Percentiles rank a stretch among this genome's conserved stretches.
Evolutionary conservation across 2,113 vertebrate genomes (phyloP).

Genomic region (Calyptomena viridis): DNA sequence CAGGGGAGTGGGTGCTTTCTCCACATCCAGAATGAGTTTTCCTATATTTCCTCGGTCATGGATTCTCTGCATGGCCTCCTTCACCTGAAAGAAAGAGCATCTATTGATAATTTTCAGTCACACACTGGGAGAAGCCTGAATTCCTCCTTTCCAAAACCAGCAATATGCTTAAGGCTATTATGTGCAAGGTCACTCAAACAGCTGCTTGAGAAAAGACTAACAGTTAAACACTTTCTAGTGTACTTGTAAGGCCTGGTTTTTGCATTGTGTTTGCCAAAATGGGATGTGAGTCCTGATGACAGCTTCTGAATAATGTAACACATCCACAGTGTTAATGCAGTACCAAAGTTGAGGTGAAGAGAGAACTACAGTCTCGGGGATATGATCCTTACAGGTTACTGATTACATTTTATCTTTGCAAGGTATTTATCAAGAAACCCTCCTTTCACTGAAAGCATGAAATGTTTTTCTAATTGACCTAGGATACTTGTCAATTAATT

Average conservation of each 20-base stretch:
- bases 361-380: background rate
- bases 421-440: background rate
- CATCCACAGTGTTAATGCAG: background rate
- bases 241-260: background rate
- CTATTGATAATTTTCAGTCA: background rate
- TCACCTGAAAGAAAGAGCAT: conserved; percentile 80
- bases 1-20: conserved; percentile 95
- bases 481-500: background rate
- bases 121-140: background rate
- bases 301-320: background rate
- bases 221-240: background rate
- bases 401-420: background rate
- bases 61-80: conserved; percentile 99
- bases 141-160: background rate
- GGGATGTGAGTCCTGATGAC: background rate
- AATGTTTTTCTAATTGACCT: background rate
- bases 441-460: background rate
- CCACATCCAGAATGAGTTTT: conserved; percentile 96
- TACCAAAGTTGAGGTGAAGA: background rate
- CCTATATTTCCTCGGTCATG: conserved; percentile 98
- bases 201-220: background rate
- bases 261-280: background rate
- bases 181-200: background rate
- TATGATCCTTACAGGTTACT: background rate
- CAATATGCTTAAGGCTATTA: background rate